Base-by-base conservation (phyloP, 2,888 invertebrate species). In the Salticus scenicus region DNA sequence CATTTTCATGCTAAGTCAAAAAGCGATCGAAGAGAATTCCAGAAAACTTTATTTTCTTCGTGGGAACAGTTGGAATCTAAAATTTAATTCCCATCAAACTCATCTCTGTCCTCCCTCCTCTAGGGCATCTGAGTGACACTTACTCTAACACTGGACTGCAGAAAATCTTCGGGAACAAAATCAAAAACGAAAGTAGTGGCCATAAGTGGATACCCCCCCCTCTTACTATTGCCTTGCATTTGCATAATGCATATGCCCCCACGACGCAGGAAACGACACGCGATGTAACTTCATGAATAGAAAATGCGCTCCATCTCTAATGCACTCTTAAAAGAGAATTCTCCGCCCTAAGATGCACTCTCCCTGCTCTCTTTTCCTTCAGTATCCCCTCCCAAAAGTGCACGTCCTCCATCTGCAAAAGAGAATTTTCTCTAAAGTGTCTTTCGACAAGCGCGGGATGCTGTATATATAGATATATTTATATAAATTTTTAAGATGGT, bases 181-280 rank as follows among this genome's bases (percentile, higher is more conserved):
- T 67, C 17, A 31, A 64, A 74, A 41, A 69, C 51, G 73, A 37
- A 51, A 64, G 67, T 27, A 64, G 70, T 57, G 78, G 70, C 57
- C 37, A 67, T 64, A 67, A 51, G 66, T 37, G 77, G 57, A 64
- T 28, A 10, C 74, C 75, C 81, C 69, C 63, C 66, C 24, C 41
- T 67, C 37, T 33, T 20, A n/a, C n/a, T n/a, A n/a, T n/a, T n/a
- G n/a, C n/a, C n/a, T 20, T 41, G 51, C 67, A 84, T 84, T 77
- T 84, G 83, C 83, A 84, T 84, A 84, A 84, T 84, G 83, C 83
- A 84, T 84, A 84, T 78, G 83, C 67, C 77, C 71, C 70, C 42
- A 63, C 42, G 57, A 47, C 77, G 73, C 83, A 77, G 83, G 82
- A 83, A 83, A 83, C 72, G 76, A 71, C 51, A 83, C 67, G 57